Evolutionary conservation across 2,113 vertebrate genomes (phyloP), one percentile per base, ranked within the genome.

Genomic region (Sapajus apella): DNA sequence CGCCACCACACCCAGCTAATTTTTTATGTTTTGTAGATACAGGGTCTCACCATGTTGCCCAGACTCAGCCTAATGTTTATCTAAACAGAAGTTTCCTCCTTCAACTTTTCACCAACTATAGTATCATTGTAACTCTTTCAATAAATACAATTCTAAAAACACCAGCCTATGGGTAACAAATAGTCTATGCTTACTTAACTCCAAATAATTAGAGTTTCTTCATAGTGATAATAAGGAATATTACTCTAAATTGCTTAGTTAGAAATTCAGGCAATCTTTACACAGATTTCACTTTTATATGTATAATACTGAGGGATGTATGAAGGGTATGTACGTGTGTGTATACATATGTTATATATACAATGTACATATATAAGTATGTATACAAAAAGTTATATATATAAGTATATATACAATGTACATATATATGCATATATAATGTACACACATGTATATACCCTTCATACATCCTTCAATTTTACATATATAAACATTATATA

Each of bases 161-260:
- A 79, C 3, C 55, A 96, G 87, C 43, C 45, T 43, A 70, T 77
- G 94, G 47, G 72, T 87, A 75, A 13, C 37, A 94, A 76, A 17
- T 52, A 93, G 55, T 56, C 95, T 55, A 90, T 70, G 56, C 35
- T 90, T 96, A 97, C 96, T 97, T 95, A 97, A 97, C 68, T 91
- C 50, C 56, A 87, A 75, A 27, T 47, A 55, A 52, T 84, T 92
- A 97, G 70, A 87, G 16, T 52, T 95, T 81, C 84, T 84, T 77
- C 94, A 32, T 95, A 96, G 27, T 55, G 93, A 66, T 43, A 90
- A 47, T 58, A 90, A 64, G 79, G 30, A 95, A n/a, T 47, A 56
- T 95, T 52, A 3, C 30, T 92, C 68, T 85, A 95, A 95, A 13
- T 12, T 89, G 55, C 79, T 96, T 92, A 96, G 87, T 95, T 76